Evolutionary conservation across 2,888 invertebrate genomes (phyloP).

Genomic region (Tipula confusa): DNA sequence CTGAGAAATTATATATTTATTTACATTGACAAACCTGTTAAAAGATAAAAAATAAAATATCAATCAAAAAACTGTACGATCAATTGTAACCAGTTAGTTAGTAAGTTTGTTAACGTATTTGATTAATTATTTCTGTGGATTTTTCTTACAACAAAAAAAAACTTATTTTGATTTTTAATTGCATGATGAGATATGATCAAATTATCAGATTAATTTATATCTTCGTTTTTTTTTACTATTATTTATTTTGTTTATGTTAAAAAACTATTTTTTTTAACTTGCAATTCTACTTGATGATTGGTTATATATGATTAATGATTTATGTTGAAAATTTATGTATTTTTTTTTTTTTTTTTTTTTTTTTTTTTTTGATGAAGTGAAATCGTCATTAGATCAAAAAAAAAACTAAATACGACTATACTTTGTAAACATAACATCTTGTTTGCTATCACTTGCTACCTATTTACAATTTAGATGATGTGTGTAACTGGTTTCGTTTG

Average conservation of each 20-base stretch:
- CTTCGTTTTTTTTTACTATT: not conserved
- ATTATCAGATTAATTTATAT: conserved; percentile 27
- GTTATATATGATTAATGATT: conserved; percentile 27
- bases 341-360: not conserved
- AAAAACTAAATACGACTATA: not conserved
- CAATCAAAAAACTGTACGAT: conserved; percentile 27
- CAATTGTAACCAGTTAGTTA: conserved; percentile 28
- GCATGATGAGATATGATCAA: conserved; percentile 28
- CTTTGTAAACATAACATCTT: not conserved
- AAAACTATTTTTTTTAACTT: conserved; percentile 21
- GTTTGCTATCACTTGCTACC: conserved; percentile 20
- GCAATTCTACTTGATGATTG: not conserved
- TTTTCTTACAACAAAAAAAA: conserved; percentile 14
- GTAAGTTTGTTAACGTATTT: conserved; percentile 7
- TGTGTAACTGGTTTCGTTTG: not conserved
- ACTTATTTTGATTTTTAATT: conserved; percentile 28
- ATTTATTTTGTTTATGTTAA: conserved; percentile 4
- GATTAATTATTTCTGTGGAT: conserved; percentile 4
- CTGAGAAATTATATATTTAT: not conserved
- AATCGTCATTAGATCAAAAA: conserved; percentile 14
- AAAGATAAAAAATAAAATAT: conserved; percentile 27
- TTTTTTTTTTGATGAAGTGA: conserved; percentile 3
- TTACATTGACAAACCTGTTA: not conserved
- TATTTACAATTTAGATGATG: conserved; percentile 14
- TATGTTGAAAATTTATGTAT: not conserved